A percentile compares a stretch with the other conserved stretches of the same genome.
phyloP scores from a whole-genome alignment of 2,888 invertebrate species.

The Iselma pallidipennis region DNA sequence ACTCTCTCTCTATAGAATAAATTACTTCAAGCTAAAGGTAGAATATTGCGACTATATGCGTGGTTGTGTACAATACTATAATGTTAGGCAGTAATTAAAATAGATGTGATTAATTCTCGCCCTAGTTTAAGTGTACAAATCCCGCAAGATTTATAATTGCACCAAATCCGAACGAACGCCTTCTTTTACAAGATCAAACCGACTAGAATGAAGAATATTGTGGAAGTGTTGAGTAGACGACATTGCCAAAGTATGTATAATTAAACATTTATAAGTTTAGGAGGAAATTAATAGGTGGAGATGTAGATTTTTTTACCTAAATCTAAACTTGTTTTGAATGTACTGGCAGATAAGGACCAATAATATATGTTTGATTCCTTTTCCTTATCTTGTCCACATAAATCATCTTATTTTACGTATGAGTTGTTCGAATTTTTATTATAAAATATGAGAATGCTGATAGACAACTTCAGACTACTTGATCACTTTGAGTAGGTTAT shows the following conservation, averaged over 20 bases:
- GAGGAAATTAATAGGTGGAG: too few relatives aligned
- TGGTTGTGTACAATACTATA: constrained; percentile 31
- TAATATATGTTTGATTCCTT: constrained; percentile 2
- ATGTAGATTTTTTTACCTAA: too few relatives aligned
- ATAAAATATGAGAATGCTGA: constrained; percentile 30
- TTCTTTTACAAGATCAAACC: background rate
- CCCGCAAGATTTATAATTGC: constrained; percentile 22
- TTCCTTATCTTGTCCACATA: constrained; percentile 21
- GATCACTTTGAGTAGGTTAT: constrained; percentile 27
- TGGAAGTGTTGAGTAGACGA: background rate
- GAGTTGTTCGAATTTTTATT: constrained; percentile 13
- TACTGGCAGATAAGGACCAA: too few relatives aligned
- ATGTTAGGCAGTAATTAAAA: constrained; percentile 33
- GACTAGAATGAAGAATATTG: background rate
- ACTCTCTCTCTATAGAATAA: constrained; percentile 36
- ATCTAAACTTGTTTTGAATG: too few relatives aligned
- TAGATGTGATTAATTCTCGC: constrained; percentile 35
- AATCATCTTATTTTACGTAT: constrained; percentile 33
- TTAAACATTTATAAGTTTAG: background rate
- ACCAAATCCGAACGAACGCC: constrained; percentile 1
- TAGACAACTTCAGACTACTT: constrained; percentile 36
- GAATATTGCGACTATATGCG: constrained; percentile 17
- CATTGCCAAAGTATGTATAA: background rate
- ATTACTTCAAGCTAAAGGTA: constrained; percentile 31
- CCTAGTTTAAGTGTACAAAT: constrained; percentile 18